Evolutionary conservation across 2,113 vertebrate species (phyloP).

Genomic region (Caranx ignobilis): DNA sequence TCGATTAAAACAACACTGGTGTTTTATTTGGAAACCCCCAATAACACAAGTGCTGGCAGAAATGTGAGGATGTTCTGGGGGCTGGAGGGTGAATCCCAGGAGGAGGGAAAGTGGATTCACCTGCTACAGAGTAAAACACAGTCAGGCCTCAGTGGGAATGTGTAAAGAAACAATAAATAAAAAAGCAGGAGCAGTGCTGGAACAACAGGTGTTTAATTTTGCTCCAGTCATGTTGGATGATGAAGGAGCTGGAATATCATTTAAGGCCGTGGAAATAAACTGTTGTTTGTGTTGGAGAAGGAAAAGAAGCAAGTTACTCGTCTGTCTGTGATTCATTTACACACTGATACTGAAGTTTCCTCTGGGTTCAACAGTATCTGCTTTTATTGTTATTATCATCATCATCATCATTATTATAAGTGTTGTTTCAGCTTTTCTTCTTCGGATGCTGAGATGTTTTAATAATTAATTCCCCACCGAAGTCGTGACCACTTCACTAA

Average conservation of each 20-base stretch:
- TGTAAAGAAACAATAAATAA: slow-evolving; percentile 44
- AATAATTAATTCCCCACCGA: too few relatives aligned
- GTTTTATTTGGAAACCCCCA: slow-evolving; percentile 51
- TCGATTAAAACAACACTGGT: slow-evolving; percentile 52
- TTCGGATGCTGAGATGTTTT: too few relatives aligned
- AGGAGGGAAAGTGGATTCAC: slow-evolving; percentile 40
- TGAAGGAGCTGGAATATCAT: slow-evolving; percentile 31
- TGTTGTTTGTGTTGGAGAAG: slow-evolving; percentile 11
- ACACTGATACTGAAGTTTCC: neutral
- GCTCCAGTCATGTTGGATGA: slow-evolving; percentile 27
- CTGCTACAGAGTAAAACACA: slow-evolving; percentile 22
- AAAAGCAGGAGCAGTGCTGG: slow-evolving; percentile 8
- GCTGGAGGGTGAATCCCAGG: slow-evolving; percentile 35
- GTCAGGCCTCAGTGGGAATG: slow-evolving; percentile 18
- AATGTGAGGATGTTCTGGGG: slow-evolving; percentile 13
- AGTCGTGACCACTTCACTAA: too few relatives aligned
- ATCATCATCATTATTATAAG: too few relatives aligned
- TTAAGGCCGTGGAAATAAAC: slow-evolving; percentile 6
- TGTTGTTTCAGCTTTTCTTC: too few relatives aligned
- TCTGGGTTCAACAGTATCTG: neutral
- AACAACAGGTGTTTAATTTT: slow-evolving; percentile 66
- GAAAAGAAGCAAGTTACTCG: neutral
- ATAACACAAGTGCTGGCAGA: slow-evolving; percentile 23
- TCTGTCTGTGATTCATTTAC: slow-evolving; percentile 13
- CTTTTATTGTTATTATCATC: neutral